Evolutionary conservation across 2,888 invertebrate genomes (phyloP).

Genomic region (Antheraea assamensis): DNA sequence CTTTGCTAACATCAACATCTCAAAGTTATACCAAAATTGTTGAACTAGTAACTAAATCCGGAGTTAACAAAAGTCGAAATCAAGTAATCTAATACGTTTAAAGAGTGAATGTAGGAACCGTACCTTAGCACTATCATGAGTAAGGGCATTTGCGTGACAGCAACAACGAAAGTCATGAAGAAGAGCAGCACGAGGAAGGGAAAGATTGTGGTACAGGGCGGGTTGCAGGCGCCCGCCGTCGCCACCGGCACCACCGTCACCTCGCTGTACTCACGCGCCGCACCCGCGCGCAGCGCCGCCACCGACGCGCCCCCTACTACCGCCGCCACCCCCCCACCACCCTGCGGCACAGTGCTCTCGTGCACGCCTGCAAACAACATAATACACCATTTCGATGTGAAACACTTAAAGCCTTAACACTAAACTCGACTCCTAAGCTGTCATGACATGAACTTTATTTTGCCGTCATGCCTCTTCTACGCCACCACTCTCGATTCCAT

Average conservation of each 20-base stretch:
- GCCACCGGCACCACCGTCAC: constrained; percentile 95
- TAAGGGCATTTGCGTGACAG: constrained; percentile 97
- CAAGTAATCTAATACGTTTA: no score
- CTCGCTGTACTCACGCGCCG: constrained; percentile 87
- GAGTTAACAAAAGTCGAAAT: no score
- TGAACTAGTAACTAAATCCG: no score
- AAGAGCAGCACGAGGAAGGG: constrained; percentile 96
- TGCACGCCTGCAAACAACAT: constrained; percentile 69
- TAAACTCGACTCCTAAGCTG: no score
- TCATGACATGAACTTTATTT: no score
- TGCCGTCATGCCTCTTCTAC: no score
- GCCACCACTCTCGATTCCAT: no score
- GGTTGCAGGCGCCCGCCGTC: constrained; percentile 94
- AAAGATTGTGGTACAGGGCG: constrained; percentile 94
- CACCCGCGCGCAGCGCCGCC: constrained; percentile 77
- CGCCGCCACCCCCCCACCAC: constrained; percentile 70
- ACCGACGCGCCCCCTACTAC: constrained; percentile 81
- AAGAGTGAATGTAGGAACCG: background rate
- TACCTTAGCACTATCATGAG: constrained; percentile 96
- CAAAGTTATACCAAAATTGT: no score
- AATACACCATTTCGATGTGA: no score
- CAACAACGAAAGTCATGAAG: constrained; percentile 97
- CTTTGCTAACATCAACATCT: no score
- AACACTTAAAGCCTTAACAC: no score
- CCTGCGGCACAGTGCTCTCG: constrained; percentile 54